Evolutionary conservation across 2,113 vertebrate species (phyloP), one percentile per base, ranked within the genome.

Genomic region (Upupa epops): DNA sequence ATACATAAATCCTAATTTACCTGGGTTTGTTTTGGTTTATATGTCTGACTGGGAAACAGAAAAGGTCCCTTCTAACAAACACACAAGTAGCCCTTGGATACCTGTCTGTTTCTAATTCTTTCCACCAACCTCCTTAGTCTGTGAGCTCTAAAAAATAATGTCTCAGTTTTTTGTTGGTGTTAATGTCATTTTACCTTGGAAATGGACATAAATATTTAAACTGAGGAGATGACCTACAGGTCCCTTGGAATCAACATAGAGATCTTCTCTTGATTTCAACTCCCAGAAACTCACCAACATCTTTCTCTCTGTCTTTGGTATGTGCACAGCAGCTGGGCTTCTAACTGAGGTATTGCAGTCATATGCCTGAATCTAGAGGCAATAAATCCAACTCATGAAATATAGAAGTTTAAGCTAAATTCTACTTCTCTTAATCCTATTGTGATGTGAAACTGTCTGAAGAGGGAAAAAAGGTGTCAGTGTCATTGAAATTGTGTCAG

Each of bases 141-240:
- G 22, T 63, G 28, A 55, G 32, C 5, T 72, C 40, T 79, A 58
- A 91, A 94, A 42, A 87, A 76, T 52, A 72, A 82, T 3, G 1
- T 11, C 51, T 93, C 8, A 2, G 2, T 70, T 72, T 17, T 31
- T 32, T 84, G 89, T 85, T 69, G 72, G 9, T 28, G 3, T 79
- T 91, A 89, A 36, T 94, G 20, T 79, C 45, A 69, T 94, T 84
- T 92, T 92, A 34, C 26, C 19, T 73, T 65, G 51, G 55, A 65
- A 79, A 73, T 5, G 73, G 46, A 37, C 17, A 70, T 49, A 55
- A 89, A 65, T 56, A 19, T 9, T 9, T 72, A 49, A 72, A 61
- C 25, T 56, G 49, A 76, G 24, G 26, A 86, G 51, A 48, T 36
- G 49, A 48, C 22, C 26, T 83, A 24, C 4, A n/a, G n/a, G 15